phyloP scores from a whole-genome alignment of 2,113 vertebrate species.

The Perca schrenkii region DNA sequence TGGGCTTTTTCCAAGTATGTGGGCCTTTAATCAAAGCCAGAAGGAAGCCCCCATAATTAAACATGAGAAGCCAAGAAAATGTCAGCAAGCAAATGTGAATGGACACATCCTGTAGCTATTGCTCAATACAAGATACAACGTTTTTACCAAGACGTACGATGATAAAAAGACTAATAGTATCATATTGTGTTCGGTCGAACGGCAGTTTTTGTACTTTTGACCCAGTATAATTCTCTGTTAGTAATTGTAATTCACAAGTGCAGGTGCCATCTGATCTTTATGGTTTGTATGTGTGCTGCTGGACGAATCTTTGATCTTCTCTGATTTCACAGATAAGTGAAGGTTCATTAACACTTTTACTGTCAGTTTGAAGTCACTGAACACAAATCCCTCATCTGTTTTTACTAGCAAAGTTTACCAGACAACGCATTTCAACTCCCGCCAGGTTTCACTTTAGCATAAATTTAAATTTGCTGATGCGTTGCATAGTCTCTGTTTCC shows the following conservation, averaged over 20 bases:
- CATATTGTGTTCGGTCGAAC: background rate
- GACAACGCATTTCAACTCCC: background rate
- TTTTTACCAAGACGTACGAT: background rate
- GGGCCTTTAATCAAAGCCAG: slow-evolving; percentile 6
- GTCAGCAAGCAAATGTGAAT: slow-evolving; percentile 18
- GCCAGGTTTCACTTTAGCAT: background rate
- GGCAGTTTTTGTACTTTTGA: background rate
- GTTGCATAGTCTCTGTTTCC: background rate
- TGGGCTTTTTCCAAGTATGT: background rate
- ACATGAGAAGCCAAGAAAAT: slow-evolving; percentile 24
- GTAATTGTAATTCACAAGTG: too few relatives aligned
- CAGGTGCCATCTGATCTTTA: too few relatives aligned
- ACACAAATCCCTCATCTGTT: background rate
- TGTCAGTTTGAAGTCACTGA: background rate
- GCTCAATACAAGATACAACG: background rate
- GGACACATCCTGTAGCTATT: background rate
- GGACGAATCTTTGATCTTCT: background rate
- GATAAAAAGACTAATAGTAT: background rate
- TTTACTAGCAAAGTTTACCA: background rate
- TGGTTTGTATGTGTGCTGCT: background rate
- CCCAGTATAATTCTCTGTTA: background rate
- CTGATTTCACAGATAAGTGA: background rate
- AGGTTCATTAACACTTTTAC: background rate
- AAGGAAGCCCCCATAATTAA: background rate
- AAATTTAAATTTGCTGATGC: background rate